These are phyloP conservation scores for Himalopsyche tibetana DNA, from an alignment of 2,888 invertebrate species.

Conservation along the genomic window DNA sequence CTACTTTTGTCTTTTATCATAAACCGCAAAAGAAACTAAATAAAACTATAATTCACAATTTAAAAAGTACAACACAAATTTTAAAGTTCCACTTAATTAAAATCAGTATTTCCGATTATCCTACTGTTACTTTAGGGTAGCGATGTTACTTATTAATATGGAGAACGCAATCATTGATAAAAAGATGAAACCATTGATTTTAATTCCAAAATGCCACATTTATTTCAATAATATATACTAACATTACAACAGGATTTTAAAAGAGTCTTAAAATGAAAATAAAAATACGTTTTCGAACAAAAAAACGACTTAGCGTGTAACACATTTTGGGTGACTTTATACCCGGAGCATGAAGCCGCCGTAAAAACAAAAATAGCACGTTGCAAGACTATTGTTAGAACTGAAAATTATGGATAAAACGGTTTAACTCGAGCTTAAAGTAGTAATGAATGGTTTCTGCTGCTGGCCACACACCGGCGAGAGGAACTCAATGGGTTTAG, in stretches of 20 bases:
- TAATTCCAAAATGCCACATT: too few species aligned
- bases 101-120: too few species aligned
- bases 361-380: slow-evolving; percentile 16
- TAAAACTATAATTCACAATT: too few species aligned
- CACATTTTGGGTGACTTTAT: slow-evolving; percentile 6
- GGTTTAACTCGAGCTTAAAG: neutral
- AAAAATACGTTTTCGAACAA: neutral
- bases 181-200: too few species aligned
- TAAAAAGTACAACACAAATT: too few species aligned
- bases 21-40: too few species aligned
- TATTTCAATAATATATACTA: neutral
- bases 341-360: neutral
- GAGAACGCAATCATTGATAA: too few species aligned
- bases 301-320: neutral
- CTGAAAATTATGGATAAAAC: slow-evolving; percentile 26
- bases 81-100: too few species aligned
- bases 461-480: neutral
- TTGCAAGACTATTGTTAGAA: slow-evolving; percentile 21
- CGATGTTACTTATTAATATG: too few species aligned
- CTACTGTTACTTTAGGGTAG: too few species aligned
- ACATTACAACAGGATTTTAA: neutral
- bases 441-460: neutral
- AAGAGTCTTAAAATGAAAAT: neutral
- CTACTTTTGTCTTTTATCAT: too few species aligned
- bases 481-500: neutral